phyloP scores from a whole-genome alignment of 37 sponge, comb jelly and placozoan species.

The Ianthella basta region DNA sequence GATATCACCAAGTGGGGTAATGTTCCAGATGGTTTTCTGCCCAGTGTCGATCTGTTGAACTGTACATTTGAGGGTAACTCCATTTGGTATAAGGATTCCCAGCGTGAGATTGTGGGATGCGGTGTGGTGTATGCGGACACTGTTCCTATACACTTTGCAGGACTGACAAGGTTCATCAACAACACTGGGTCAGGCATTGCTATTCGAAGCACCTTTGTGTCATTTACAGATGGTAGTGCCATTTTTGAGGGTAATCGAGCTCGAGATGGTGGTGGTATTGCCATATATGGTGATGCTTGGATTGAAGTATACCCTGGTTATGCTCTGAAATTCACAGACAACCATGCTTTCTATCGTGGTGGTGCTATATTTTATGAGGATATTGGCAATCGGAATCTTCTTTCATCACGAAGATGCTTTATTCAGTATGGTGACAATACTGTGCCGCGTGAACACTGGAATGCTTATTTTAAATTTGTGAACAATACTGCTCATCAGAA shows the following conservation, averaged over 20 bases:
- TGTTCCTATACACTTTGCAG: conserved; percentile 29
- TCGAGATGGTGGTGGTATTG: conserved; percentile 47
- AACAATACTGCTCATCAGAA: conserved; percentile 39
- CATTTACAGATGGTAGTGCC: neutral
- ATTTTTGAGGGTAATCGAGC: conserved; percentile 23
- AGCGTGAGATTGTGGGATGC: conserved; percentile 9
- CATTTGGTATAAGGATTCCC: neutral
- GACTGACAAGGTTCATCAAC: neutral
- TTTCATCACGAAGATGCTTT: conserved; percentile 54
- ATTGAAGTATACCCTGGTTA: neutral
- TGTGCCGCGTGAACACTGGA: conserved; percentile 29
- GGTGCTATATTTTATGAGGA: conserved; percentile 35
- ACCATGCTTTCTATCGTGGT: conserved; percentile 16
- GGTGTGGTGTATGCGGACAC: conserved; percentile 45
- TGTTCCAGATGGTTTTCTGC: neutral
- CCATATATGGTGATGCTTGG: conserved; percentile 34
- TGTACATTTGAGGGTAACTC: conserved; percentile 1
- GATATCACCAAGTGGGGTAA: conserved; percentile 10
- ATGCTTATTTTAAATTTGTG: conserved; percentile 25
- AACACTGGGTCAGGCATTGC: conserved; percentile 51
- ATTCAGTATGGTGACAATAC: conserved; percentile 22
- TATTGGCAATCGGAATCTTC: conserved; percentile 25
- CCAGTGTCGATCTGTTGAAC: neutral
- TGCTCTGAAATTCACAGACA: conserved; percentile 13
- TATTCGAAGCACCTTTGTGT: conserved; percentile 4